These are phyloP conservation scores for Macropus fuliginosus DNA, from an alignment of 2,797 vertebrate genomes.

Conservation along the genomic window DNA sequence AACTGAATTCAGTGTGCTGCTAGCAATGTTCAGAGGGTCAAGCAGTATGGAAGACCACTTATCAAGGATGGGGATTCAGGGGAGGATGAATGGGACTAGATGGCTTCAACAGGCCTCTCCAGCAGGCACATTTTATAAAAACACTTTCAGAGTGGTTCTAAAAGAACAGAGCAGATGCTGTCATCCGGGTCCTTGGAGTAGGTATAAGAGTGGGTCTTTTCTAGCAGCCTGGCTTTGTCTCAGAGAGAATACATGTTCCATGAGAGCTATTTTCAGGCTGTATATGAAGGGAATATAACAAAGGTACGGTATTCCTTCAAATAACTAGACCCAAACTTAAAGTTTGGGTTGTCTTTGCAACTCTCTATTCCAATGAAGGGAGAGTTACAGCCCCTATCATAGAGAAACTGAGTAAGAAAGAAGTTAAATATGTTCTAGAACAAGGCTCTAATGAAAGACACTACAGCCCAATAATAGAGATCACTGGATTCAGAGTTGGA, in stretches of 20 bases:
- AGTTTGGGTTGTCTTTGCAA: neutral
- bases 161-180: neutral
- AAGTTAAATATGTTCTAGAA: neutral
- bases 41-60: neutral
- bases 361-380: neutral
- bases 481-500: neutral
- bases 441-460: neutral
- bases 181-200: neutral
- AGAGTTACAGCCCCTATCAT: neutral
- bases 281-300: neutral
- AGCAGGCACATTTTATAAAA: slow-evolving; percentile 1
- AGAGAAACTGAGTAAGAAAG: neutral
- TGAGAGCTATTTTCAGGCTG: neutral
- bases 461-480: neutral
- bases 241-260: neutral
- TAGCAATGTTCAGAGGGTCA: neutral
- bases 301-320: neutral
- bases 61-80: neutral
- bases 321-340: neutral
- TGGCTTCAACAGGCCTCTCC: neutral
- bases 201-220: neutral
- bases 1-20: neutral
- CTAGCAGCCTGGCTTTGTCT: neutral
- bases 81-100: neutral
- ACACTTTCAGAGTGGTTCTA: neutral